Percentiles rank a stretch among this genome's conserved stretches.
phyloP scores from a whole-genome alignment of 1,140 invertebrate genomes.

The Lepidurus couesii region DNA sequence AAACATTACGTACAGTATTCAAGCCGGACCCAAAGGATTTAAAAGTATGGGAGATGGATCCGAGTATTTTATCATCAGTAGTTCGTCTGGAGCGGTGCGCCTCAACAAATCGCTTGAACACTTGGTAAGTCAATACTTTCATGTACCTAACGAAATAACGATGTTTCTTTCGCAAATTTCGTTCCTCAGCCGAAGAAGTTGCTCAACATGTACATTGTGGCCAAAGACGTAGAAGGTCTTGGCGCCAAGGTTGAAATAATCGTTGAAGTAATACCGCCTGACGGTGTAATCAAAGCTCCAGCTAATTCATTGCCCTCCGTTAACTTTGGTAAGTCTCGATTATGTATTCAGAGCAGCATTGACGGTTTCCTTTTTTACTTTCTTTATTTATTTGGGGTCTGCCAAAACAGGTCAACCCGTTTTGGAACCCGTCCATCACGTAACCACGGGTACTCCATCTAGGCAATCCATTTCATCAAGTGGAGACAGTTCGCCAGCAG shows the following conservation, averaged over 20 bases:
- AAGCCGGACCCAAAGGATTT: background rate
- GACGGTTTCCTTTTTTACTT: too few species aligned
- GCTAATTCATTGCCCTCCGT: background rate
- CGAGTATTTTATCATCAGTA: background rate
- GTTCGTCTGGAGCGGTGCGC: background rate
- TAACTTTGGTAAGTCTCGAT: background rate
- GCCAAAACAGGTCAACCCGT: background rate
- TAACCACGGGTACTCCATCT: background rate
- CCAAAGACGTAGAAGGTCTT: slow-evolving; percentile 8
- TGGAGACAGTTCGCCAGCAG: background rate
- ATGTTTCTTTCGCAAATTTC: background rate
- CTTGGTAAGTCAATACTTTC: background rate
- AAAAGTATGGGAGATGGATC: background rate
- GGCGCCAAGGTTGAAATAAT: slow-evolving; percentile 18
- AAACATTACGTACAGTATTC: background rate
- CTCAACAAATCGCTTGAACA: background rate
- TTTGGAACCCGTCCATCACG: background rate
- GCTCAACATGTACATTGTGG: slow-evolving; percentile 3
- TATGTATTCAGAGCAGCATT: background rate
- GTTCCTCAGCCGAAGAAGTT: background rate
- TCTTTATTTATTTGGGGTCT: background rate
- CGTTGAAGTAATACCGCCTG: background rate
- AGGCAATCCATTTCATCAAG: background rate
- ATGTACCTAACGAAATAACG: background rate
- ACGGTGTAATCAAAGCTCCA: background rate